phyloP scores from a whole-genome alignment of 1,140 invertebrate species.

The Oryctes rhinoceros region DNA sequence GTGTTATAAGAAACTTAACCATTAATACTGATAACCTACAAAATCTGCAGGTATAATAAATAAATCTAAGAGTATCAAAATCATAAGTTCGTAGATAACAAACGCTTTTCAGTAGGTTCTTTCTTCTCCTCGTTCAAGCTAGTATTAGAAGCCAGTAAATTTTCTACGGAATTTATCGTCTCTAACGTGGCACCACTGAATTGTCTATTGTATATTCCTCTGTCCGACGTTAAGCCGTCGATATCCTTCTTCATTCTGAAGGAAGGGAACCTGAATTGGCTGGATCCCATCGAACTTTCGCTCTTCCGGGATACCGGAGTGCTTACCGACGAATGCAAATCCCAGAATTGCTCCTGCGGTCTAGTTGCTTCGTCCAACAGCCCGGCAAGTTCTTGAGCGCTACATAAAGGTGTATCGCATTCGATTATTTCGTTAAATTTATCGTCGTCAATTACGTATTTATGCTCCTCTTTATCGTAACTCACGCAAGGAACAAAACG shows the following conservation, averaged over 20 bases:
- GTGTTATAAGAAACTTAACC: too few species aligned
- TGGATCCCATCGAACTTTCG: conserved; percentile 18
- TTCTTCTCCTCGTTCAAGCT: conserved; percentile 12
- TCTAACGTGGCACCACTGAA: conserved; percentile 30
- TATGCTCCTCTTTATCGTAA: conserved; percentile 47
- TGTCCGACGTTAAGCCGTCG: conserved; percentile 16
- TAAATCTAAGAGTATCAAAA: neutral
- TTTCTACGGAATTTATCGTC: conserved; percentile 37
- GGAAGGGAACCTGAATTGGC: conserved; percentile 1
- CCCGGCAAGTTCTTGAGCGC: conserved; percentile 65
- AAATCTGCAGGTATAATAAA: neutral
- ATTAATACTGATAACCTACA: conserved; percentile 9
- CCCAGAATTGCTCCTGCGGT: conserved; percentile 24
- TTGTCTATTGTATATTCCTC: neutral
- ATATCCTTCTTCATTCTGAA: conserved; percentile 31
- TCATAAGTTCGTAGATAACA: conserved; percentile 38
- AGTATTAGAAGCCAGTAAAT: conserved; percentile 30
- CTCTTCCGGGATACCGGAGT: conserved; percentile 21
- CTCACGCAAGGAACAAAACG: conserved; percentile 67
- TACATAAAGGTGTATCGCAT: conserved; percentile 92
- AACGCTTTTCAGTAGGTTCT: neutral
- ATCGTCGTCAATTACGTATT: conserved; percentile 62
- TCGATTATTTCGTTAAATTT: conserved; percentile 92
- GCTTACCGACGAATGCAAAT: neutral
- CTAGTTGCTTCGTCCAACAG: neutral